Evolutionary conservation across 1,140 invertebrate species (phyloP), one percentile per base, ranked within the genome.

Genomic region (Centruroides sculpturatus): DNA sequence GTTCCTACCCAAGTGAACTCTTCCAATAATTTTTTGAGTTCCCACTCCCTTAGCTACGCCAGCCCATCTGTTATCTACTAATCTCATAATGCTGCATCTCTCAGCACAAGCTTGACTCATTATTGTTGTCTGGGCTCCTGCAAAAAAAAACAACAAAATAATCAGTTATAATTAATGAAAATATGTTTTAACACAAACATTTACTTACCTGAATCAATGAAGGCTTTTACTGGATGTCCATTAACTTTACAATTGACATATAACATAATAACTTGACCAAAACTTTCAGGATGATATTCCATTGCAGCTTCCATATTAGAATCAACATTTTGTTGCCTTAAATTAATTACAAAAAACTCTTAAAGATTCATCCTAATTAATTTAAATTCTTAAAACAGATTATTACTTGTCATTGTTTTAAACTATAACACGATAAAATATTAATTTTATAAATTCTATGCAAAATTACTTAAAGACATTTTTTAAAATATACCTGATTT

Each of bases 231-330:
- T 9, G 88, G 87, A 75, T 88, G 84, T 64, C 92, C 93, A 77
- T 98, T 98, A 1, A 98, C 92, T 76, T 84, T 85, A 71, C 91
- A 94, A 72, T 94, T 89, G 59, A 98, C 94, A 70, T 98, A 98
- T 49, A 98, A 79, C 94, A 98, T 98, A 11, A 89, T 83, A 52
- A 98, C 94, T 13, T 91, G 92, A 55, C 92, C 95, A 77, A 98
- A 98, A 23, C 89, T 94, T 74, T 98, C 94, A 0, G 95, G 95
- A 76, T 94, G 93, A 72, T 91, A 93, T 71, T 98, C 94, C 83
- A 98, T 96, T 1, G 94, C 95, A 1, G 91, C 91, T 71, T 97
- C 92, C 94, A 98, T 98, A 72, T 98, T 98, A 0, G 89, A 89
- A 77, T 98, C 92, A 61, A 98, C 94, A 74, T 97, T 97, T 71